phyloP scores from a whole-genome alignment of 2,113 vertebrate species.

The Hypocryptadius cinnamomeus region DNA sequence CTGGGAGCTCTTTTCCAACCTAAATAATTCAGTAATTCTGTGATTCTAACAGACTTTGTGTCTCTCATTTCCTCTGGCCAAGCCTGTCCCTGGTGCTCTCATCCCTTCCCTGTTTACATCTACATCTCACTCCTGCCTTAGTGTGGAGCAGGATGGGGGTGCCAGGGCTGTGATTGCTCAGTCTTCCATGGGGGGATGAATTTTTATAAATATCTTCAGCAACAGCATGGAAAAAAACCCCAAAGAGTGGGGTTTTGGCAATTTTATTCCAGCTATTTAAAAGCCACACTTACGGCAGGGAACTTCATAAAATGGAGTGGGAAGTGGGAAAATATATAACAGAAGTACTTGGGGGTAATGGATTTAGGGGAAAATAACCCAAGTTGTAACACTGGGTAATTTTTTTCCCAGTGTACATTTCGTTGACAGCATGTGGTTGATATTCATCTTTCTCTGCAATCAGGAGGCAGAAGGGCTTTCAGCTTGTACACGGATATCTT shows the following conservation, averaged over 20 bases:
- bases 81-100: neutral
- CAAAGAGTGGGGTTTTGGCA: neutral
- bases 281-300: neutral
- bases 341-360: neutral
- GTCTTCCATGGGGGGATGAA: neutral
- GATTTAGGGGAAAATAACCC: neutral
- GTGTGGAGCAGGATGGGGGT: neutral
- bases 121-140: neutral
- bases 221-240: accelerated
- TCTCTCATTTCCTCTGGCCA: neutral
- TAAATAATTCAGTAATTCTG: neutral
- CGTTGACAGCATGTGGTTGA: neutral
- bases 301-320: neutral
- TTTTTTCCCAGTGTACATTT: neutral
- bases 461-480: neutral
- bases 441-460: neutral
- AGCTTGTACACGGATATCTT: neutral
- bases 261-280: neutral
- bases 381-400: neutral
- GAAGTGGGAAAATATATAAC: neutral
- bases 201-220: neutral
- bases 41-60: neutral
- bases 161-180: neutral
- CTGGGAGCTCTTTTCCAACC: neutral
- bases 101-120: neutral